These are phyloP conservation scores for Oasisia sp. DNA, from an alignment of 2,888 invertebrate species.

Conservation along the genomic window DNA sequence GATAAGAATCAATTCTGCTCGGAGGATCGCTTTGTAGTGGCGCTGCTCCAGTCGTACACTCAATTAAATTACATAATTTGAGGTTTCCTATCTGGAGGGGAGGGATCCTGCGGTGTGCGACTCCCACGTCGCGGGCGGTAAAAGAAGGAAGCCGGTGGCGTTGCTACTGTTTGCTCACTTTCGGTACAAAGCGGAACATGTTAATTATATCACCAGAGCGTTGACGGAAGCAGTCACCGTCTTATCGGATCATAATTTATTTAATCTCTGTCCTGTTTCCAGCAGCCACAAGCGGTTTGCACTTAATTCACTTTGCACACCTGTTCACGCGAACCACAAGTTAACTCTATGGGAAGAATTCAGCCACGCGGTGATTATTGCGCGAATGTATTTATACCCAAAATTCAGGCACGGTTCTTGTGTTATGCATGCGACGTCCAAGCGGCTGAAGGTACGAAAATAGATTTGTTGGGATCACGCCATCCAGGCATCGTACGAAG, in stretches of 20 bases:
- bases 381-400: no score
- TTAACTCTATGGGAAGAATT: background rate
- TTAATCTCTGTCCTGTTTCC: background rate
- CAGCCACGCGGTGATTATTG: background rate
- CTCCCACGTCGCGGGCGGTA: background rate
- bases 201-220: background rate
- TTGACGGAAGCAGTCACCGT: background rate
- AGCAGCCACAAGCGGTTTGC: background rate
- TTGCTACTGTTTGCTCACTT: background rate
- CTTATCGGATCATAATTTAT: background rate
- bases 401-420: no score
- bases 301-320: background rate
- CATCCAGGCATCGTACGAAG: background rate
- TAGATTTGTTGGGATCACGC: no score
- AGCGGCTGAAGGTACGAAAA: no score
- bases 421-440: no score
- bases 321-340: background rate
- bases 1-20: slow-evolving; percentile 11
- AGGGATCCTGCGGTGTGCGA: background rate
- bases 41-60: background rate
- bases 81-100: background rate
- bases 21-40: background rate
- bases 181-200: slow-evolving; percentile 5
- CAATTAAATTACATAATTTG: slow-evolving; percentile 17
- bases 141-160: background rate